A percentile compares a stretch with the other conserved stretches of the same genome.
Evolutionary conservation across 2,113 vertebrate genomes (phyloP).

Genomic region (Platanista minor): DNA sequence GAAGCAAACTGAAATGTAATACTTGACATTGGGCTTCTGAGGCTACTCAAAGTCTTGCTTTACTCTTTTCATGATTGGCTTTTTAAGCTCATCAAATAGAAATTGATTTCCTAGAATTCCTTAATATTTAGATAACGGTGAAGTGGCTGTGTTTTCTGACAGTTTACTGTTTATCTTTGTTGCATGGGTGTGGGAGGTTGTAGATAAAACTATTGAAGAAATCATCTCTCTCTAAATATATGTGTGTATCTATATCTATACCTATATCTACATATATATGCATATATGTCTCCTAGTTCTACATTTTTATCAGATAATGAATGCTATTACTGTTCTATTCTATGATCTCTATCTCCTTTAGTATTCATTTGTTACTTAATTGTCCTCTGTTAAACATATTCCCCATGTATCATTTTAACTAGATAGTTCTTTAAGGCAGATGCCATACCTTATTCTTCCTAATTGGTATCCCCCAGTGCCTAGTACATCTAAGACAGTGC

Average conservation of each 20-base stretch:
- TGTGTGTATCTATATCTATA: neutral
- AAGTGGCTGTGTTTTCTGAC: neutral
- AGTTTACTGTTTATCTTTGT: neutral
- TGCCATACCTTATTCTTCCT: neutral
- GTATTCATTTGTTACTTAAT: conserved; percentile 21
- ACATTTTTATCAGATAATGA: conserved; percentile 17
- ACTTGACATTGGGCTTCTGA: neutral
- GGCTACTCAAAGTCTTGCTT: conserved; percentile 10
- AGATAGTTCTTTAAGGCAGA: neutral
- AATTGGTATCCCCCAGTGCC: neutral
- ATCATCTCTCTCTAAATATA: neutral
- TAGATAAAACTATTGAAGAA: neutral
- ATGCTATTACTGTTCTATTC: neutral
- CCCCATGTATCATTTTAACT: conserved; percentile 25
- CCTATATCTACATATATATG: neutral
- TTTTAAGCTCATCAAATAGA: neutral
- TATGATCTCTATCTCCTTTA: neutral
- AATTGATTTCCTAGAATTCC: conserved; percentile 14
- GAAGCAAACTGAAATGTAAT: neutral
- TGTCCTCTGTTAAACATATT: conserved; percentile 13
- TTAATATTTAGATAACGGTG: conserved; percentile 31
- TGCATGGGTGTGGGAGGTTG: neutral
- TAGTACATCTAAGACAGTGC: neutral
- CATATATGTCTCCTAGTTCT: neutral
- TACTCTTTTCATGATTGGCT: neutral